Base-by-base conservation (phyloP, 2,888 invertebrate genomes). In the Hedychridium roseum region DNA sequence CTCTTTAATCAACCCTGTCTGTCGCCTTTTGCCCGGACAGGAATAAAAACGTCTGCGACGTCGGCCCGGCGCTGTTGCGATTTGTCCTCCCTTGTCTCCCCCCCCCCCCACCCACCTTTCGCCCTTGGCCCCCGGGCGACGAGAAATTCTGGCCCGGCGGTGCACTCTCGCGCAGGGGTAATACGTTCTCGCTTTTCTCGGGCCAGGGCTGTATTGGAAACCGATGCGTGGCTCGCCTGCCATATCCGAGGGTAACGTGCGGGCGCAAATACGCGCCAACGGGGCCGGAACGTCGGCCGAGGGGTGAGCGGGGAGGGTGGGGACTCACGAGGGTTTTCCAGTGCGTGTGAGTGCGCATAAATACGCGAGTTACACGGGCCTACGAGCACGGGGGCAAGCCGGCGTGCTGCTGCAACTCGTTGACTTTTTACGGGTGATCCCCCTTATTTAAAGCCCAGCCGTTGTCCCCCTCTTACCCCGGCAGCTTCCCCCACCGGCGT, bases 41-140 rank as follows among this genome's bases (percentile, higher is more conserved):
- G n/a, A 54, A 57, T 49, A 60, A 59, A 59, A 63, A 48, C 54
- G 50, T n/a, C n/a, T n/a, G n/a, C n/a, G n/a, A n/a, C n/a, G n/a
- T n/a, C n/a, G n/a, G n/a, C 37, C 39, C 15, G n/a, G 32, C 40
- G 48, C 38, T n/a, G 34, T 42, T 40, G 46, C 57, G 64, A 63
- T 57, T 65, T 64, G 54, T 59, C 62, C 34, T 34, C 41, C 50
- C 47, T 34, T 26, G 50, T 52, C 50, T 12, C 23, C 3, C n/a
- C 21, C 17, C 14, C 5, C 17, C 20, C 28, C 14, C 28, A 18
- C 28, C 2, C 11, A n/a, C 41, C 23, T 43, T 41, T 45, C 44
- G 44, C 39, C 41, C 23, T 42, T 41, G 44, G 31, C 44, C 15
- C 14, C 44, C 23, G 44, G 3, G 42, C 44, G 41, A 45, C 39